Percentiles rank a stretch among this genome's conserved stretches.
Evolutionary conservation across 1,140 invertebrate genomes (phyloP).

Genomic region (Pentalonia nigronervosa): DNA sequence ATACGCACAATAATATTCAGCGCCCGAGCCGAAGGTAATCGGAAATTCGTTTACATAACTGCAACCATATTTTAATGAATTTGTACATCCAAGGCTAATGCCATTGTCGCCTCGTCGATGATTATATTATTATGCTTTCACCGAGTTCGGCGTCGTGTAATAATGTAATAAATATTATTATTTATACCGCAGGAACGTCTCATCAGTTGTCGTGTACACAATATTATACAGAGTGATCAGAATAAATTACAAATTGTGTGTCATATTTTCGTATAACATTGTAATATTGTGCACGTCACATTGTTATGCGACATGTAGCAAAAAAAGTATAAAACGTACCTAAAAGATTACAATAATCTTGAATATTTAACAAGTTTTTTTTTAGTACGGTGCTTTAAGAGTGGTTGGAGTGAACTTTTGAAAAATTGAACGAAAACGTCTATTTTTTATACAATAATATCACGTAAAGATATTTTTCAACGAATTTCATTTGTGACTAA

Average conservation of each 20-base stretch:
- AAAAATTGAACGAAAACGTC: neutral
- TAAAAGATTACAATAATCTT: too few species aligned
- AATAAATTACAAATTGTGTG: neutral
- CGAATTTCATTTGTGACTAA: neutral
- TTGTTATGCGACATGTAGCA: too few species aligned
- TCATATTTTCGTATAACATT: neutral
- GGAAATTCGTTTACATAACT: conserved; percentile 36
- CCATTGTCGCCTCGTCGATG: conserved; percentile 4
- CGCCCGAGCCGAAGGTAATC: neutral
- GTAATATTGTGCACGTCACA: too few species aligned
- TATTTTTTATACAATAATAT: neutral
- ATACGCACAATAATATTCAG: neutral
- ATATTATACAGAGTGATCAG: neutral
- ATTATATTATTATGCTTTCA: conserved; percentile 14
- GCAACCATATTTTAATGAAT: neutral
- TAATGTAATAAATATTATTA: neutral
- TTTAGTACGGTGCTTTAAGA: neutral
- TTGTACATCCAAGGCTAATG: conserved; percentile 25
- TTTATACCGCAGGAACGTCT: neutral
- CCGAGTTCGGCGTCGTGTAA: neutral
- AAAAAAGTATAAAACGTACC: too few species aligned
- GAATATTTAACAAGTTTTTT: neutral
- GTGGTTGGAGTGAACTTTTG: neutral
- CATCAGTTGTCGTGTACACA: neutral
- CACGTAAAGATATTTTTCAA: neutral